Evolutionary conservation across 2,888 invertebrate species (phyloP), one percentile per base, ranked within the genome.

Genomic region (Eledona agricola): DNA sequence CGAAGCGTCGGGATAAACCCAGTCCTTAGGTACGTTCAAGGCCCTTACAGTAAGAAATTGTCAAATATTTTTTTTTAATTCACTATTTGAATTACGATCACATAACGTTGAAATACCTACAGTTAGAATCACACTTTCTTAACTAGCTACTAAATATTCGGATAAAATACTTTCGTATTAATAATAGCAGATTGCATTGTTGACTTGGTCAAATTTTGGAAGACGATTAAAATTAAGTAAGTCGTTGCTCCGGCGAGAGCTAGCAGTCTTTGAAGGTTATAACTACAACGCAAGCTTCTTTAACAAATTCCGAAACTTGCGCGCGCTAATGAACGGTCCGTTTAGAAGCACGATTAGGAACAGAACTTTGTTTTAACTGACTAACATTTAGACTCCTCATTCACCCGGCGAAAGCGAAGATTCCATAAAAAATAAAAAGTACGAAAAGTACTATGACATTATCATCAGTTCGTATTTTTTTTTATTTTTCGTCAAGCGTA

Each of bases 401-500:
- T 45, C 45, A 45, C 45, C 37, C 47, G 47, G 26, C 22, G 23
- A 23, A 37, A 37, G 26, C 25, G 25, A 46, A 47, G 16, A 37
- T 12, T 37, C 47, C 13, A 17, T 26, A 26, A 46, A 22, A 23
- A 23, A 32, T 22, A 46, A 45, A 19, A 20, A 37, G 47, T 29
- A 47, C 47, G n/a, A 47, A 37, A 47, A 47, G 17, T 42, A 26
- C 20, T 45, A 10, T 10, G 6, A 20, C 22, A 47, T 37, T 37
- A n/a, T n/a, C 26, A 34, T 15, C 28, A 37, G 37, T 45, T 34
- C 22, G 20, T 19, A 5, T 19, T 19, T 19, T 19, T 43, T 43
- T 43, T 32, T 34, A 35, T 25, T 34, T 38, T 31, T 25, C 54
- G 69, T 71, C 70, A 76, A 75, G 76, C 75, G 75, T 76, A 75